Percentiles rank a stretch among this genome's conserved stretches.
Conservation (phyloP, 2,113 vertebrate genomes). For the Pseudorectes ferrugineus region DNA sequence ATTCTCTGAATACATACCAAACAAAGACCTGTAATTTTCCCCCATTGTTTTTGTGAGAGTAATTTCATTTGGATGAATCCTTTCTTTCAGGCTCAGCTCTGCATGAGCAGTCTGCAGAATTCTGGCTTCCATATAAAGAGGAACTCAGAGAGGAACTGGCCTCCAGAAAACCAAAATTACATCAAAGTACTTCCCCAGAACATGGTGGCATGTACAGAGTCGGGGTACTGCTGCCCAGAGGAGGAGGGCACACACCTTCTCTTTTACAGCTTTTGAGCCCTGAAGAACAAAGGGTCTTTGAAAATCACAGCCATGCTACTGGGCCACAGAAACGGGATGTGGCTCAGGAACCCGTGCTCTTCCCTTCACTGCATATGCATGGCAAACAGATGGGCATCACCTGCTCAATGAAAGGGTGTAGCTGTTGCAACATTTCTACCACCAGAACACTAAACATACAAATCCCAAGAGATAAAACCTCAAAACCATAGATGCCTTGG, state of each 20-base stretch:
- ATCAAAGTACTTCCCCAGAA: neutral
- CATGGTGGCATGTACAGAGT: neutral
- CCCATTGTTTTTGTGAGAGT: neutral
- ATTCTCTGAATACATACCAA: neutral
- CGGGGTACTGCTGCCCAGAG: accelerated
- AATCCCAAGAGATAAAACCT: neutral
- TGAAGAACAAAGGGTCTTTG: neutral
- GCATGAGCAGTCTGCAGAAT: neutral
- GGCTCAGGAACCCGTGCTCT: neutral
- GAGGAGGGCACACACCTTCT: neutral
- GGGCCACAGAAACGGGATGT: neutral
- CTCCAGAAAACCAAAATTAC: neutral
- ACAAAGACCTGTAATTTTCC: neutral
- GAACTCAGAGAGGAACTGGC: neutral
- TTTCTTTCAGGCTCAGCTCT: neutral
- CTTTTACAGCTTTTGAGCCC: neutral
- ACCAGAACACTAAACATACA: neutral
- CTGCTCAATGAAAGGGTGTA: neutral
- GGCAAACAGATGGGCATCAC: neutral
- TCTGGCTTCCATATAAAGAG: neutral
- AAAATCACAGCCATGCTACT: neutral
- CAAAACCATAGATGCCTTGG: neutral
- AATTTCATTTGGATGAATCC: neutral
- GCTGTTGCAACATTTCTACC: neutral
- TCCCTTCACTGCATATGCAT: neutral